Evolutionary conservation across 2,113 vertebrate species (phyloP), one percentile per base, ranked within the genome.

Genomic region (Oenanthe oenanthe): DNA sequence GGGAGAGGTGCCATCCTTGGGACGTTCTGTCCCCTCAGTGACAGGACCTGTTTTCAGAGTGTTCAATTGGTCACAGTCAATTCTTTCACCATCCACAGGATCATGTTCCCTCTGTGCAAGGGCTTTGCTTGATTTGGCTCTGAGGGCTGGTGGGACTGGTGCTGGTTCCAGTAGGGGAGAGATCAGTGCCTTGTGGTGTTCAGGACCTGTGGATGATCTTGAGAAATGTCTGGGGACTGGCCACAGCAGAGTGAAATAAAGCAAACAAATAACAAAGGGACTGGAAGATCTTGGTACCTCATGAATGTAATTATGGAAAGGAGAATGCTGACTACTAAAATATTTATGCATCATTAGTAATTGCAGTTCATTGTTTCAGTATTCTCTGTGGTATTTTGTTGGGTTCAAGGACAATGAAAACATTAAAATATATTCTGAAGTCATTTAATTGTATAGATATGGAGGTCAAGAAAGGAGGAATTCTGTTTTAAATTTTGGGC

Each of bases 91-190:
- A 8, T 2, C 8, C 56, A 19, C 40, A 70, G 75, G 77, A 73
- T 77, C 10, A 0, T 0, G 2, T 43, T n/a, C 38, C 34, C 32
- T 51, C 51, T 54, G 1, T 54, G 34, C 65, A 48, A 45, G 50
- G 7, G 17, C 40, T 84, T 8, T 84, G 65, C 63, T 81, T 40
- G 65, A 7, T 71, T 74, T 92, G 78, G n/a, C 51, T 7, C 19
- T 32, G 0, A 4, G 1, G 45, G 2, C 19, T 28, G 51, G 24
- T 42, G 58, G 20, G 26, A 11, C 17, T 10, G 28, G 20, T n/a
- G 25, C 62, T 72, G 13, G 4, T 56, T 56, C 34, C 40, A 65
- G 54, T 54, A 68, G 26, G 32, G 48, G 19, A 26, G 32, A 24
- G 29, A 11, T 57, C 12, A 2, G 16, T 70, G 68, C 32, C 47